Evolutionary conservation across 2,113 vertebrate species (phyloP).

Genomic region (Esox niger): DNA sequence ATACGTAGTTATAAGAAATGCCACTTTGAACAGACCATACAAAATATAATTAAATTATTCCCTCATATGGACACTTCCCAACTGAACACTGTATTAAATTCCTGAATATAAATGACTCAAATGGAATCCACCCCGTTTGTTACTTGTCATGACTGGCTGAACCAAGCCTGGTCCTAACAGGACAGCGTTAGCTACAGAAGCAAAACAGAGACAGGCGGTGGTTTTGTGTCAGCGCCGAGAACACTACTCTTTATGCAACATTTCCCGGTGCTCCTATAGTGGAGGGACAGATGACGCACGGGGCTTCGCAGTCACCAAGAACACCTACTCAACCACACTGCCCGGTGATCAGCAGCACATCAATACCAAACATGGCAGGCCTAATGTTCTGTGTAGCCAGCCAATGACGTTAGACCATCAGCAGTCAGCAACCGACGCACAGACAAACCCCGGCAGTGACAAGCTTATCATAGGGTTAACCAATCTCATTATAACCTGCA

Average conservation of each 20-base stretch:
- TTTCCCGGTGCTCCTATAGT: not conserved
- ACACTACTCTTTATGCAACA: slow-evolving; percentile 2
- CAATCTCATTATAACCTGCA: not conserved
- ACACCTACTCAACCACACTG: not conserved
- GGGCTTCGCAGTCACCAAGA: not conserved
- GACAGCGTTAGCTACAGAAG: not conserved
- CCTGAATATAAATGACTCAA: not conserved
- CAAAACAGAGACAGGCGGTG: not conserved
- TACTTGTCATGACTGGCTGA: not conserved
- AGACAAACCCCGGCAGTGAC: not conserved
- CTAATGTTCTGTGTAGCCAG: not conserved
- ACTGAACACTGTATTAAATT: not conserved
- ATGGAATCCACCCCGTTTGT: not conserved
- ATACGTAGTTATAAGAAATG: too few relatives aligned
- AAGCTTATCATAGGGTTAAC: not conserved
- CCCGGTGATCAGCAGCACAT: slow-evolving; percentile 4
- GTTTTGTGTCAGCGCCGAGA: slow-evolving; percentile 4
- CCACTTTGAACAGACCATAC: not conserved
- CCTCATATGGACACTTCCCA: not conserved
- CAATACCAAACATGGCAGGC: not conserved
- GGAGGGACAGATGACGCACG: not conserved
- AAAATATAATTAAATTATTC: not conserved
- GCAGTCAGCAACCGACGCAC: not conserved
- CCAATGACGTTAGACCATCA: not conserved
- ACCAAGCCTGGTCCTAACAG: not conserved